Evolutionary conservation across 1,140 invertebrate species (phyloP).

Genomic region (Triops longicaudatus): DNA sequence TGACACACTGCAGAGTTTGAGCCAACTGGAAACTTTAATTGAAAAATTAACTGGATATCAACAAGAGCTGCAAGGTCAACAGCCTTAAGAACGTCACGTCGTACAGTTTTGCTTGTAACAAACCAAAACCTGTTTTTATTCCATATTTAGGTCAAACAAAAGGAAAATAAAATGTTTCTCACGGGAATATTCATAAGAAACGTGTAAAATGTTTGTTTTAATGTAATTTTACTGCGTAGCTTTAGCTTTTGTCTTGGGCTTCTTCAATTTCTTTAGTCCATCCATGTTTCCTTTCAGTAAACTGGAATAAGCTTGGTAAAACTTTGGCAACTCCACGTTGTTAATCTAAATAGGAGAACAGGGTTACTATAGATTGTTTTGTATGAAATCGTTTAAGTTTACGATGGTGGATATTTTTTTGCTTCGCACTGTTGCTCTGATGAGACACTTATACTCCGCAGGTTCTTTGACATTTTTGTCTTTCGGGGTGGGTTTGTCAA

Average conservation of each 20-base stretch:
- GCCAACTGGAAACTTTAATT: neutral
- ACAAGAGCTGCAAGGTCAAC: neutral
- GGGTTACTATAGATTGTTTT: neutral
- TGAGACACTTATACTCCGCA: conserved; percentile 18
- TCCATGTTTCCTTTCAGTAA: conserved; percentile 23
- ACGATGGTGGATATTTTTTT: conserved; percentile 29
- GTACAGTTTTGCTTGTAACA: neutral
- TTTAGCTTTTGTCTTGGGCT: conserved; percentile 25
- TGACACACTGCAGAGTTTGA: neutral
- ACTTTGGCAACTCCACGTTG: conserved; percentile 14
- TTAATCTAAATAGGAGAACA: conserved; percentile 11
- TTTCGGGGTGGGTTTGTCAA: conserved; percentile 20
- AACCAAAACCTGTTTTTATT: conserved; percentile 20
- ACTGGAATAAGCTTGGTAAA: conserved; percentile 16
- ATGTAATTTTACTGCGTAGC: conserved; percentile 20
- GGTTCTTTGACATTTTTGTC: conserved; percentile 20
- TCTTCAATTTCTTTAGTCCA: conserved; percentile 27
- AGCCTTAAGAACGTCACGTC: neutral
- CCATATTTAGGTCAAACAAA: conserved; percentile 9
- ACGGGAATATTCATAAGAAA: neutral
- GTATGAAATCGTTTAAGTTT: neutral
- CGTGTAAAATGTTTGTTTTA: neutral
- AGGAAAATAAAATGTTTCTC: neutral
- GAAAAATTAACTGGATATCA: neutral
- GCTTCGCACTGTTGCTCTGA: conserved; percentile 22